Evolutionary conservation across 2,888 invertebrate genomes (phyloP), one percentile per base, ranked within the genome.

Genomic region (Coronaproctus castanopsis): DNA sequence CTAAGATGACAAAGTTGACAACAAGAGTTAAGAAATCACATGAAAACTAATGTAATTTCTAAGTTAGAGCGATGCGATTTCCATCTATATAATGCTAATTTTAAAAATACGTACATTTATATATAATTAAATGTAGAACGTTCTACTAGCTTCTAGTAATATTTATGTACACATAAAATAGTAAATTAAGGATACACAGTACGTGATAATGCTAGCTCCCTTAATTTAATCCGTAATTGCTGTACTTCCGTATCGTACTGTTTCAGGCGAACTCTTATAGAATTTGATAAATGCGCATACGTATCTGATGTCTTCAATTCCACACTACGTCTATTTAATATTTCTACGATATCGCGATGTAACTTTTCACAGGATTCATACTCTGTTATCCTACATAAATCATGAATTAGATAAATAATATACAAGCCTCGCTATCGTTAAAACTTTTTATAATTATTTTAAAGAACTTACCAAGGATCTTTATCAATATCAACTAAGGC

Each of bases 331-430:
- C 74, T 68, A 1, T 77, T 76, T 8, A 83, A 67, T 66, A 79
- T 77, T 61, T 78, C 78, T 72, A 80, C 78, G 55, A 83, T 78
- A 65, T 80, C 78, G 54, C 79, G 73, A 66, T 76, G 77, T 21
- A 82, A 68, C 62, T 78, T 78, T 66, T 82, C 80, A 66, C 82
- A 82, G 1, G 80, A 77, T 65, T 82, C 81, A 69, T 79, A 77
- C 67, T 83, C 82, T 0, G 75, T 69, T 18, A 80, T 70, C 83
- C 82, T 82, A 62, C 3, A 57, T 59, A 24, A 24, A 22, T 19
- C 10, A 54, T 3, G 1, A 19, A 23, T 10, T 18, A 10, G 24
- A 18, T 21, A 20, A 36, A 53, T 3, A 20, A 22, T 3, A 58
- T 24, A 10, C 3, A 1, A 2, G 24, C 10, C 20, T 2, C 21